A percentile compares a stretch with the other conserved stretches of the same genome.
phyloP scores from a whole-genome alignment of 2,888 invertebrate genomes.

The Hirtodrosophila cameraria region DNA sequence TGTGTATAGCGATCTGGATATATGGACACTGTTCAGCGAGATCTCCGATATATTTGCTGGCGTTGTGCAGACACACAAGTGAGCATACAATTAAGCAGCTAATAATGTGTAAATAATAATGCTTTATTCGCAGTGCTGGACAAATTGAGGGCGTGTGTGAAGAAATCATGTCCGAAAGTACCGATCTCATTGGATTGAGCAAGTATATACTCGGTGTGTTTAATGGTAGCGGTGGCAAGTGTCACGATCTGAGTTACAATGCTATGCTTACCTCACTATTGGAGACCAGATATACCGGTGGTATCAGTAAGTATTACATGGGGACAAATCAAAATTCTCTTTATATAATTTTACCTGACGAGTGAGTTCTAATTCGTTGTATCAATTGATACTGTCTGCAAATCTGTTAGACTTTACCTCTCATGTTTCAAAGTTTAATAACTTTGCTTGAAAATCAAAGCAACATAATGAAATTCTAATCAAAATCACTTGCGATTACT shows the following conservation, averaged over 20 bases:
- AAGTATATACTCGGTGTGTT: slow-evolving; percentile 63
- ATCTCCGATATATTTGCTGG: slow-evolving; percentile 81
- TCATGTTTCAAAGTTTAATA: no score
- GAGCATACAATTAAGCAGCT: slow-evolving; percentile 23
- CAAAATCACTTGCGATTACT: no score
- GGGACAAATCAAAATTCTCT: no score
- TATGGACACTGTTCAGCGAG: slow-evolving; percentile 80
- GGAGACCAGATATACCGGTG: slow-evolving; percentile 52
- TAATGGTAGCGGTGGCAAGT: slow-evolving; percentile 39
- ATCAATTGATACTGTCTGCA: no score
- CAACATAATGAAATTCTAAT: no score
- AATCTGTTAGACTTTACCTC: no score
- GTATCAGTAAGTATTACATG: slow-evolving; percentile 69
- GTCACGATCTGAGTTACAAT: slow-evolving; percentile 76
- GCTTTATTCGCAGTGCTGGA: slow-evolving; percentile 55
- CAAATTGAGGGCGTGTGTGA: slow-evolving; percentile 73
- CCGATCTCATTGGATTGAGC: slow-evolving; percentile 71
- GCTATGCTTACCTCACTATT: slow-evolving; percentile 52
- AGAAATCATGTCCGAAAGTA: slow-evolving; percentile 68
- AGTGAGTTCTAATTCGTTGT: no score
- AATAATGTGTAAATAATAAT: not conserved
- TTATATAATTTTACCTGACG: not conserved
- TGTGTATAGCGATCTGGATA: slow-evolving; percentile 76
- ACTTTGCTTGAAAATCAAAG: no score
- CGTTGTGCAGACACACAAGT: slow-evolving; percentile 81